Evolutionary conservation across 2,888 invertebrate genomes (phyloP), one percentile per base, ranked within the genome.

Genomic region (Ormyrus nitidulus): DNA sequence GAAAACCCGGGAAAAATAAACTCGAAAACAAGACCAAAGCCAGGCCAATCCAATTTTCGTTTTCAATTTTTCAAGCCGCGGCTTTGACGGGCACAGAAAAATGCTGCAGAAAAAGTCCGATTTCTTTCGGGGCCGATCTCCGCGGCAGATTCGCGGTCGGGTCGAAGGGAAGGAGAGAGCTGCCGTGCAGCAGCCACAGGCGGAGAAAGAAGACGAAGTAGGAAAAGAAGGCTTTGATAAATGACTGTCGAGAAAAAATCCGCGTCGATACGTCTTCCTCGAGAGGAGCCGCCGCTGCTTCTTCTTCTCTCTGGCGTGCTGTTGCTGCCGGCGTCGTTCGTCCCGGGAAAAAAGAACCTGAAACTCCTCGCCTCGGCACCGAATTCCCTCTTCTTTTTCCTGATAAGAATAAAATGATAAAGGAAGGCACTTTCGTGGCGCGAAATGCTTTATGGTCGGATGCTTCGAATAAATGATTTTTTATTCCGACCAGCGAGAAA

Each of bases 221-320:
- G 83, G 77, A 83, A 83, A 85, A 85, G 85, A 80, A 82, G 88
- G 87, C 88, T 87, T 87, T 89, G 89, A 89, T 89, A 89, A 89
- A 89, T 88, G 88, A 88, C 88, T 84, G 86, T 64, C 74, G 85
- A 84, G 85, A 87, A 89, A 89, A 89, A 89, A 88, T 89, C 86
- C 86, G 86, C 87, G 86, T 87, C 89, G 88, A 89, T 89, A 88
- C 88, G 86, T 89, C 88, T 89, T 89, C 87, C 86, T 89, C 86
- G 86, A 86, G 87, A 86, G 87, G 81, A 87, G 59, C 54, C 9
- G 70, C 64, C 66, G 82, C 80, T 82, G 69, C 81, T 80, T 76
- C 80, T 81, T 76, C 79, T 70, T 80, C 80, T 82, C 72, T 83
- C 81, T 73, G 78, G 74, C 76, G 44, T 66, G 61, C 62, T 59